A percentile compares a stretch with the other conserved stretches of the same genome.
Conservation (phyloP, 2,888 invertebrate species). For the Steromphala cineraria region DNA sequence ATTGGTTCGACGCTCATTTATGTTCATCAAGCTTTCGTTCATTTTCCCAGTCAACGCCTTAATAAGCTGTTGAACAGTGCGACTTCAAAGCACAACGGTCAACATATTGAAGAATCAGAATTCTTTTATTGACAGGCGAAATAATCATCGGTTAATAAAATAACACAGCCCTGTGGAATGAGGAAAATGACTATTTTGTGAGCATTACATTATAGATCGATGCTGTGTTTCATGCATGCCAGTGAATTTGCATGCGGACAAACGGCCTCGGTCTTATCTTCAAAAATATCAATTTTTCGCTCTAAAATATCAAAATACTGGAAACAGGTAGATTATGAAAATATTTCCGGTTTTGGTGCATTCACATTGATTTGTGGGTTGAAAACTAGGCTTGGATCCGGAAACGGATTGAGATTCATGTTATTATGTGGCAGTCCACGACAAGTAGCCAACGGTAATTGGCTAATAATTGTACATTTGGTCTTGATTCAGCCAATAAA, state of each 20-base stretch:
- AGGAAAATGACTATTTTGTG: background rate
- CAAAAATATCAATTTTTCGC: background rate
- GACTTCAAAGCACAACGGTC: background rate
- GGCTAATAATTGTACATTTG: background rate
- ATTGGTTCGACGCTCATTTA: too few relatives aligned
- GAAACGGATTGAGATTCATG: background rate
- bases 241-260: background rate
- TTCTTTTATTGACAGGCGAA: constrained; percentile 2
- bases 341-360: background rate
- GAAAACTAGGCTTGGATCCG: background rate
- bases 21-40: background rate
- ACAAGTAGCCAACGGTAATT: background rate
- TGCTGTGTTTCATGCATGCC: background rate
- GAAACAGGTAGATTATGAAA: constrained; percentile 2
- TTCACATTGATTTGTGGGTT: background rate
- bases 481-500: background rate
- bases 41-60: background rate
- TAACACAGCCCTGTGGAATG: background rate
- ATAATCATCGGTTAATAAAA: background rate
- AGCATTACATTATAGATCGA: background rate
- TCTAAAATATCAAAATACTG: constrained; percentile 1
- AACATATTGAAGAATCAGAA: background rate
- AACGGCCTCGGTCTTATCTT: background rate
- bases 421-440: background rate
- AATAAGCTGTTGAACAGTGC: background rate